phyloP scores from a whole-genome alignment of 2,888 invertebrate genomes.

The Pollenia labialis region DNA sequence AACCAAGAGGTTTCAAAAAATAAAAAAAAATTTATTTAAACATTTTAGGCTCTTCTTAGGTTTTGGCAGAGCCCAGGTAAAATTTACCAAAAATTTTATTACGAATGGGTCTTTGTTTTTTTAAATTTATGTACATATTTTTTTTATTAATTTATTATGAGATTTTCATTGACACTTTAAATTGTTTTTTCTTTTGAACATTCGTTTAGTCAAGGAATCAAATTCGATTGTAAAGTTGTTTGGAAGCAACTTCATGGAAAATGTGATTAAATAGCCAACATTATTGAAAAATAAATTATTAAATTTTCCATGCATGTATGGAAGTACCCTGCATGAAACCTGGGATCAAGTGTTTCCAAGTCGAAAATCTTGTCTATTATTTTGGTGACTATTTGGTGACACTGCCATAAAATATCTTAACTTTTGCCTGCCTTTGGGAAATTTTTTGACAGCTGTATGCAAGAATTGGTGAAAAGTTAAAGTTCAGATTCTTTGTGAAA shows the following conservation, averaged over 20 bases:
- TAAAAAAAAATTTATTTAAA: background rate
- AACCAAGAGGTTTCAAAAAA: slow-evolving; percentile 4
- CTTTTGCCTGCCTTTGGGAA: too few relatives aligned
- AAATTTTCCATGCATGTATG: background rate
- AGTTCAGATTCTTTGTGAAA: too few relatives aligned
- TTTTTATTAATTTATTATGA: slow-evolving; percentile 45
- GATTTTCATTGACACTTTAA: slow-evolving; percentile 53
- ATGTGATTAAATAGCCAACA: slow-evolving; percentile 17
- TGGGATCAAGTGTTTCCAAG: too few relatives aligned
- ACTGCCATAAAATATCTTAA: too few relatives aligned
- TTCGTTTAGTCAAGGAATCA: slow-evolving; percentile 19
- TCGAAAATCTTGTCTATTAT: too few relatives aligned
- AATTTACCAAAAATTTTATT: background rate
- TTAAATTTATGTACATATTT: background rate
- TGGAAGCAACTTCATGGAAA: slow-evolving; percentile 11
- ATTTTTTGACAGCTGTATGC: too few relatives aligned
- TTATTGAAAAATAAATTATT: slow-evolving; percentile 19
- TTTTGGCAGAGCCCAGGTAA: slow-evolving; percentile 7
- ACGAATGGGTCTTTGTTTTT: background rate
- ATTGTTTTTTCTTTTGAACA: slow-evolving; percentile 41
- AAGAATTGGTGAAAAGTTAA: too few relatives aligned
- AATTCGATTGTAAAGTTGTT: slow-evolving; percentile 32
- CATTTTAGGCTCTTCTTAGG: slow-evolving; percentile 28
- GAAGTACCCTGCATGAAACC: too few relatives aligned
- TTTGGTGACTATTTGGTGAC: too few relatives aligned